Base-by-base conservation (phyloP, 2,888 invertebrate genomes). In the Caenorhabditis uteleia region DNA sequence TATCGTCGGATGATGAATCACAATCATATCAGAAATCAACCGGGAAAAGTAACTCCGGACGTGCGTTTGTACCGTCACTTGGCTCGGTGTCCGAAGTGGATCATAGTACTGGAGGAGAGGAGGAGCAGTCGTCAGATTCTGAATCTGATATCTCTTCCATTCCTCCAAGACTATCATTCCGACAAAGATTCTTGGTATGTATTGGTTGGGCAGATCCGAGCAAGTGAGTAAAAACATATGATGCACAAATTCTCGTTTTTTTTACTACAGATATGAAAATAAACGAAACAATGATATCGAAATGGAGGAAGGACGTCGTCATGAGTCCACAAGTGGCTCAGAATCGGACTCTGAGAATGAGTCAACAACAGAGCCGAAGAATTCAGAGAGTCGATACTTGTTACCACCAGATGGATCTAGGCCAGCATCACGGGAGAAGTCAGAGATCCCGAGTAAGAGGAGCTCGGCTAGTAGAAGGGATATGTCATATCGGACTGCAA, bases 121-220 rank as follows among this genome's bases (percentile, higher is more conserved):
- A 72, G 10, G 73, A 70, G 12, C 49, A 57, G 10, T 62, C 66
- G 2, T 48, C 47, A 29, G 70, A 74, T 3, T 34, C 46, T n/a
- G 56, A 57, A 20, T 44, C 49, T 1, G 43, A 40, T 0, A 26
- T 38, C n/a, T 61, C 60, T 20, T 55, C 62, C 0, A 38, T 43
- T 2, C 50, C 57, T 1, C 49, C 51, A 20, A 74, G 70, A 23
- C 51, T 81, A n/a, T 69, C 77, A 2, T 57, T 75, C 34, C 60
- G 66, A 18, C 74, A 81, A 44, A 50, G 56, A 18, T 72, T 81
- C 44, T 57, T 81, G 21, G 67, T 81, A 25, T 81, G 80, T 43
- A 80, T 82, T 39, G 81, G 81, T 21, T 64, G 70, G 68, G 65
- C 66, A 5, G 78, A 79, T 47, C 70, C 68, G 1, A 62, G 70